phyloP scores from a whole-genome alignment of 2,888 invertebrate species.

The Galeruca laticollis region DNA sequence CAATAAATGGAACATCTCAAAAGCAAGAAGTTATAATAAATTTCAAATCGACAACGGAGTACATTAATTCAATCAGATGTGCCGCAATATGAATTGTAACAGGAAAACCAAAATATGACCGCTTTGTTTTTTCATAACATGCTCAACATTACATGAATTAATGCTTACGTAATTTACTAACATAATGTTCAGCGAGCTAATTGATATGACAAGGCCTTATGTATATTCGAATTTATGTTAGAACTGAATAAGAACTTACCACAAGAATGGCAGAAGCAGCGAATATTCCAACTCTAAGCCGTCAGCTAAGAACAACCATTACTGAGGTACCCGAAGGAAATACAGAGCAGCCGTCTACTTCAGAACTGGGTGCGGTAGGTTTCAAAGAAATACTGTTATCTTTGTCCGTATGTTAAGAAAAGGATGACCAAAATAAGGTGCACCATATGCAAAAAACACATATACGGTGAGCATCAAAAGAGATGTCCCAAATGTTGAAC shows the following conservation, averaged over 20 bases:
- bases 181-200: background rate
- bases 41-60: slow-evolving; percentile 1
- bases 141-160: slow-evolving; percentile 6
- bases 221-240: slow-evolving; percentile 12
- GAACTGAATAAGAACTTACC: slow-evolving; percentile 1
- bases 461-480: background rate
- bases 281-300: background rate
- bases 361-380: too few relatives aligned
- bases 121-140: slow-evolving; percentile 9
- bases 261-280: slow-evolving; percentile 2
- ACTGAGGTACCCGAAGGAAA: background rate
- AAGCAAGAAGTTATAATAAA: slow-evolving; percentile 12
- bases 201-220: slow-evolving; percentile 2
- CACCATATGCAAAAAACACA: background rate
- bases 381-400: slow-evolving; percentile 12
- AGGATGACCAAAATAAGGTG: slow-evolving; percentile 9
- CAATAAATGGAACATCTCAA: slow-evolving; percentile 7
- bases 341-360: too few relatives aligned
- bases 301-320: background rate
- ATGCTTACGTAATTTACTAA: background rate
- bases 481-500: background rate
- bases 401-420: background rate
- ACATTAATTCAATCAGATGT: background rate
- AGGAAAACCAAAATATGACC: slow-evolving; percentile 2
- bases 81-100: slow-evolving; percentile 11